These are phyloP conservation scores for Pterophyllum scalare DNA, from an alignment of 2,113 vertebrate genomes.

Conservation along the genomic window DNA sequence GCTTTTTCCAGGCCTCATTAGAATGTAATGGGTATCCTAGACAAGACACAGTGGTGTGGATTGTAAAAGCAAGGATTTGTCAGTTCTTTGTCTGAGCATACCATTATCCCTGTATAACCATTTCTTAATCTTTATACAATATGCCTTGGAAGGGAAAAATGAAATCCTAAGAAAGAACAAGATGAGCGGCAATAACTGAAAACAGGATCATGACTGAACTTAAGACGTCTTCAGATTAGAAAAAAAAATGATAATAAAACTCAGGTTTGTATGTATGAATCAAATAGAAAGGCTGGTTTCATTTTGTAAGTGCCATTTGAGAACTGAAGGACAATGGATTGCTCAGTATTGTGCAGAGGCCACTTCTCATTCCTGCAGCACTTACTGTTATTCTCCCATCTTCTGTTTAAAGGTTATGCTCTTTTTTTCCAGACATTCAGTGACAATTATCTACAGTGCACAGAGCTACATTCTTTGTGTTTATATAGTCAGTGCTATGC, in stretches of 20 bases:
- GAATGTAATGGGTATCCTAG: slow-evolving; percentile 47
- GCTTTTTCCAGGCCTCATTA: slow-evolving; percentile 60
- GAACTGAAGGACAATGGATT: neutral
- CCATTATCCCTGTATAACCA: slow-evolving; percentile 14
- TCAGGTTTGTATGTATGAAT: slow-evolving; percentile 24
- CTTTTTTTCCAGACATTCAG: neutral
- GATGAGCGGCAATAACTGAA: slow-evolving; percentile 15
- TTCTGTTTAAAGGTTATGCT: slow-evolving; percentile 36
- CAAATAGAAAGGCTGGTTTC: slow-evolving; percentile 8
- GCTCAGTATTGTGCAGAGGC: slow-evolving; percentile 29
- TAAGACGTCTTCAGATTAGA: slow-evolving; percentile 11
- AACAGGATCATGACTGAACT: slow-evolving; percentile 30
- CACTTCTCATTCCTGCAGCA: slow-evolving; percentile 30
- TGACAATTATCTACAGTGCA: neutral
- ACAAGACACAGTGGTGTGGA: slow-evolving; percentile 22
- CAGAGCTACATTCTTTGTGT: fast-evolving
- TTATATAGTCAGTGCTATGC: neutral
- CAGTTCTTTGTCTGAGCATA: slow-evolving; percentile 30
- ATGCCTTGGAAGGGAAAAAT: neutral
- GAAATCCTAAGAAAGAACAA: neutral
- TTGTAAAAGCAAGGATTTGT: slow-evolving; percentile 34
- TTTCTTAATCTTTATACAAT: slow-evolving; percentile 18
- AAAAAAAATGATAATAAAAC: slow-evolving; percentile 40
- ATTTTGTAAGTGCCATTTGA: slow-evolving; percentile 45
- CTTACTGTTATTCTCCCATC: slow-evolving; percentile 21